These are phyloP conservation scores for Danionella cerebrum DNA, from an alignment of 2,113 vertebrate genomes.

Conservation along the genomic window DNA sequence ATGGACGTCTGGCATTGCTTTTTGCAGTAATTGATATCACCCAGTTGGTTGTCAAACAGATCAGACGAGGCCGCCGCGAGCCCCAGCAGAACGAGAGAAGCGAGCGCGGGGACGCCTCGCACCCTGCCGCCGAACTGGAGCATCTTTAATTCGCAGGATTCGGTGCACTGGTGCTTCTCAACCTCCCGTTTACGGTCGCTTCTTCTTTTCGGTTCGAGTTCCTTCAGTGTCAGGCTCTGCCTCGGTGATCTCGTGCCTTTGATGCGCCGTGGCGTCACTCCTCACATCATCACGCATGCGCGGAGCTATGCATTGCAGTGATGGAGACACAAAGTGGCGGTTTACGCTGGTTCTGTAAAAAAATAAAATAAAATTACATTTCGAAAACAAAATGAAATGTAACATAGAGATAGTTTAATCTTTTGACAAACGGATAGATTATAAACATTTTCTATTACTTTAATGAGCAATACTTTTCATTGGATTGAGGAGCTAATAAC, in stretches of 20 bases:
- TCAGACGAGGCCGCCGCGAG: conserved; percentile 58
- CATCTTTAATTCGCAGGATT: conserved; percentile 41
- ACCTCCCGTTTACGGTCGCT: conserved; percentile 29
- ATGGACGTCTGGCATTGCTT: conserved; percentile 73
- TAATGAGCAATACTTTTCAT: too few relatives aligned
- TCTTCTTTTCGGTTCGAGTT: conserved; percentile 29
- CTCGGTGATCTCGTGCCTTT: conserved; percentile 39
- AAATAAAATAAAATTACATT: too few relatives aligned
- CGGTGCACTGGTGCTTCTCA: conserved; percentile 34
- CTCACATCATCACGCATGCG: conserved; percentile 27
- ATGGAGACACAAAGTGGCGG: too few relatives aligned
- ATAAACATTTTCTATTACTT: too few relatives aligned
- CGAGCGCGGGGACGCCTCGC: conserved; percentile 55
- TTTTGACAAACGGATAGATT: too few relatives aligned
- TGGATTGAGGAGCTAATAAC: too few relatives aligned
- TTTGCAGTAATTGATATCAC: conserved; percentile 80
- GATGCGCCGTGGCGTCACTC: conserved; percentile 20
- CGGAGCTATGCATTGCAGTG: background rate
- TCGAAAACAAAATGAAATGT: too few relatives aligned
- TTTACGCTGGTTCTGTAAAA: too few relatives aligned
- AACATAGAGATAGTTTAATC: too few relatives aligned
- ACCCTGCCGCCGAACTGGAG: conserved; percentile 53
- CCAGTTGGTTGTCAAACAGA: conserved; percentile 75
- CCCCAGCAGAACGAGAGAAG: conserved; percentile 58
- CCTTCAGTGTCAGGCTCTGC: too few relatives aligned